These are phyloP conservation scores for Galaxea fascicularis DNA, from an alignment of 92 coral and sea anemone genomes.

Conservation along the genomic window DNA sequence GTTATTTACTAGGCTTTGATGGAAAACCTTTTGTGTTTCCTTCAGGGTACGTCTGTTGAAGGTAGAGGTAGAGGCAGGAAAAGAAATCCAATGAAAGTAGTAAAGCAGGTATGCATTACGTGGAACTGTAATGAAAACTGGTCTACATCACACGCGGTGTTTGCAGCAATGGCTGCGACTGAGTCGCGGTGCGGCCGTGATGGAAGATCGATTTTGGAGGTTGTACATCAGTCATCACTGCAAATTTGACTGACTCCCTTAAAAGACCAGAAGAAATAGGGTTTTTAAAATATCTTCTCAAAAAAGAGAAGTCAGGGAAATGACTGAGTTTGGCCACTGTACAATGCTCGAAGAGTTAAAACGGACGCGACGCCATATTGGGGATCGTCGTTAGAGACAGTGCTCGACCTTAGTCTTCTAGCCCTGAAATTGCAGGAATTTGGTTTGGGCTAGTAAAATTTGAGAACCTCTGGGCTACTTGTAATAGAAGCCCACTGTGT, in stretches of 20 bases:
- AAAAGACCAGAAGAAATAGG: not conserved
- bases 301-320: not conserved
- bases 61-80: slow-evolving; percentile 17
- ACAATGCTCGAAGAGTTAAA: not conserved
- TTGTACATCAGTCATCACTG: not conserved
- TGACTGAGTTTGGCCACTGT: not conserved
- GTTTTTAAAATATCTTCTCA: not conserved
- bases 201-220: not conserved
- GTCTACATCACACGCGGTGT: not conserved
- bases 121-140: not conserved
- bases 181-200: slow-evolving; percentile 29
- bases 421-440: no score
- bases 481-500: no score
- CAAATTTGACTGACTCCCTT: no score
- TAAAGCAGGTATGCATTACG: slow-evolving; percentile 1
- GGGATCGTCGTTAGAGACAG: no score
- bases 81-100: slow-evolving; percentile 8
- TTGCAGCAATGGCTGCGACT: slow-evolving; percentile 35
- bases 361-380: not conserved
- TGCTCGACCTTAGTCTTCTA: no score
- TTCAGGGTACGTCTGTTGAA: slow-evolving; percentile 3
- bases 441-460: no score
- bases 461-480: no score
- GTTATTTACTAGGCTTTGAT: not conserved
- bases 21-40: not conserved